Base-by-base conservation (phyloP, 2,113 vertebrate species). In the Psittacara wagleri region DNA sequence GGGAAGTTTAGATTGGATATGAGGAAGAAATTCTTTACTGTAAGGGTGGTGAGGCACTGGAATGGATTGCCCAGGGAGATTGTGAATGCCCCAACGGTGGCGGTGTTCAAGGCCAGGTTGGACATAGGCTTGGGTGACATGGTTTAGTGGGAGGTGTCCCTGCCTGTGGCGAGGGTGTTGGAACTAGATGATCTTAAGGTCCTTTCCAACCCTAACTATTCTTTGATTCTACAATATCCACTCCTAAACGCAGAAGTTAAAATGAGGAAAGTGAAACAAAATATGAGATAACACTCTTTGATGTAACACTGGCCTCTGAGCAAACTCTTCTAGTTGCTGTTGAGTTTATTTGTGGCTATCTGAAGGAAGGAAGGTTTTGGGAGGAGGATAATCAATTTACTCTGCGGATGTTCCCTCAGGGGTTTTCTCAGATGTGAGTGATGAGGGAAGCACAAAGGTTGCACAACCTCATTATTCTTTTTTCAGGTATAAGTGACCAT, bases 261-360 rank as follows among this genome's bases (percentile, higher is more conserved):
- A 82, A 11, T 17, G 22, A 4, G 27, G 28, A 82, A 14, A 23
- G 10, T 61, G 16, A 79, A 80, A 10, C 6, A 66, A 77, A 57
- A 12, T 2, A 8, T 0, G 0, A 37, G 18, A 8, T 54, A 13
- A 55, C 48, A 6, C 8, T 22, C 11, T 4, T 25, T 33, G 61
- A 29, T 5, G 0, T 70, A 52, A 39, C 9, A 3, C 16, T 43
- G 19, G 10, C 48, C 86, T 76, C 67, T 77, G 41, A 73, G 29
- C 44, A 37, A 0, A 3, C 4, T 22, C 13, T 23, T 66, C 17
- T 39, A 61, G n/a, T 16, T 46, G 33, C 8, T 11, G 5, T 46
- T 0, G 5, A 33, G 6, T 72, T 81, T 90, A 29, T 66, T 70
- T 61, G 25, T 43, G 51, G 54, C 4, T 13, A n/a, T 61, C 35